These are phyloP conservation scores for Peromyscus polionotus DNA, from an alignment of 2,113 vertebrate genomes.

Conservation along the genomic window DNA sequence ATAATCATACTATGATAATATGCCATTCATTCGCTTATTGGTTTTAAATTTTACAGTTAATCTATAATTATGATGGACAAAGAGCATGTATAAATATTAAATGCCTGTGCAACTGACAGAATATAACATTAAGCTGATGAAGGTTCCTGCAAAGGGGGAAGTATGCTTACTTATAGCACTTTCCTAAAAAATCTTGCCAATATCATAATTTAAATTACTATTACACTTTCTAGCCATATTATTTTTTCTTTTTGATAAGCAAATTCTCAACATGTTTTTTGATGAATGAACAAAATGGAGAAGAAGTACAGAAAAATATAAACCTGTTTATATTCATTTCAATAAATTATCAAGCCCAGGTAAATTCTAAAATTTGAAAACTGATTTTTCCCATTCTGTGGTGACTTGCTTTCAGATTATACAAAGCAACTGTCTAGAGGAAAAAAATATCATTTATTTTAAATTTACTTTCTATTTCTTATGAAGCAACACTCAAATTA, in stretches of 20 bases:
- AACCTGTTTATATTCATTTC: neutral
- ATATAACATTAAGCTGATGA: neutral
- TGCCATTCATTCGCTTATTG: neutral
- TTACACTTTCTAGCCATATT: neutral
- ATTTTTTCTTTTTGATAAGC: neutral
- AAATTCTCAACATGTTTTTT: conserved; percentile 1
- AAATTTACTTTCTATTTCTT: neutral
- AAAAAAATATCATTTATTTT: neutral
- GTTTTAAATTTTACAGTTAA: conserved; percentile 31
- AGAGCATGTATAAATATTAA: neutral
- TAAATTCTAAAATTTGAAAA: conserved; percentile 15
- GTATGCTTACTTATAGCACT: neutral
- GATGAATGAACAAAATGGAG: neutral
- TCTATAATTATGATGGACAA: neutral
- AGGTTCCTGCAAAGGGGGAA: neutral
- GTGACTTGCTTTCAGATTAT: neutral
- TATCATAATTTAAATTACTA: neutral
- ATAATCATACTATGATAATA: neutral
- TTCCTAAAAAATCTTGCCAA: neutral
- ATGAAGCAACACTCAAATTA: neutral
- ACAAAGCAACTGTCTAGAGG: neutral
- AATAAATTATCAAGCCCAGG: neutral
- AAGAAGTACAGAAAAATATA: neutral
- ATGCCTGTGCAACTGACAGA: neutral
- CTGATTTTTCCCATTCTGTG: neutral